Base-by-base conservation (phyloP, 2,888 invertebrate genomes). In the Euplagia quadripunctaria region DNA sequence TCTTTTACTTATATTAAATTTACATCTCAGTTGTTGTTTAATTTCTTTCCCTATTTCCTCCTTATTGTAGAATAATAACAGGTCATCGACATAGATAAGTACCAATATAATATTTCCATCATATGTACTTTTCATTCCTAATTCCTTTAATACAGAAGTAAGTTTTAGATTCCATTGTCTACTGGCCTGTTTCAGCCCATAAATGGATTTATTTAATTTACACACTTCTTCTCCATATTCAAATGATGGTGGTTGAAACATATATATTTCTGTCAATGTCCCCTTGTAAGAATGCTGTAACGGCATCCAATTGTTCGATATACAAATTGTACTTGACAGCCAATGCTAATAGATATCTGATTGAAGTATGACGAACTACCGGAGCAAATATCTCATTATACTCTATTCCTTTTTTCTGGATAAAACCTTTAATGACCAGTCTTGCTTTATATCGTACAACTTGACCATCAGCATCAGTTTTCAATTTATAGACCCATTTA, bases 401-500 rank as follows among this genome's bases (percentile, higher is more conserved):
- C 17, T 58, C 58, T 2, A 9, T 58, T 17, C 58, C 58, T 58
- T 58, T 17, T 17, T 17, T 63, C 8, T 58, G 49, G 2, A 46
- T 8, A 46, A 46, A 46, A 12, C 49, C 49, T 12, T 49, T 49
- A 6, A 49, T 49, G 9, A 49, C 49, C 8, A 49, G 12, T 49
- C 49, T 49, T 49, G 49, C 49, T 49, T 49, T 49, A 12, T 49
- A 49, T 12, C 49, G 49, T 49, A 49, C 43, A 46, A 67, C 73
- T 74, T 49, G 71, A 55, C 67, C 75, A 70, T 55, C 41, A 76
- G 70, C 52, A 68, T 55, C 31, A 8, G 41, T 77, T 75, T 85
- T 84, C 58, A 75, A 6, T 43, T 71, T 83, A 84, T 77, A 85
- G 5, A 85, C 80, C 83, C 84, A 88, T 79, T 84, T 86, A 58